These are phyloP conservation scores for Invenusta paracnida DNA, from an alignment of 2,888 invertebrate species.

Conservation along the genomic window DNA sequence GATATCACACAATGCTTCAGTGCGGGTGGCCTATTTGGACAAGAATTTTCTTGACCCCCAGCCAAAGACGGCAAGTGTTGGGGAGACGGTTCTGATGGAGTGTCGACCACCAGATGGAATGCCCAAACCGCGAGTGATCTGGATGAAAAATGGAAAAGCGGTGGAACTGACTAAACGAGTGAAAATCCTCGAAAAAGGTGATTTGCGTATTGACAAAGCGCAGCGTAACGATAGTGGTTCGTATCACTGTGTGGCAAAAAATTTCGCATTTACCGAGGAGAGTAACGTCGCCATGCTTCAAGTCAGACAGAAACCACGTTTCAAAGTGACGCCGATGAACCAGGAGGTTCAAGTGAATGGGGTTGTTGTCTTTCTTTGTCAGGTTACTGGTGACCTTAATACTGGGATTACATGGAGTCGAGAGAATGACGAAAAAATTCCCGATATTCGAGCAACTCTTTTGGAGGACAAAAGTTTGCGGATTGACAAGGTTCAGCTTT, in stretches of 20 bases:
- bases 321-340: constrained; percentile 33
- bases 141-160: constrained; percentile 12
- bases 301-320: constrained; percentile 40
- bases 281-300: constrained; percentile 25
- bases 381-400: constrained; percentile 40
- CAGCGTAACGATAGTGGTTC: constrained; percentile 35
- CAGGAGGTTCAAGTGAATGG: constrained; percentile 38
- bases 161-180: constrained; percentile 20
- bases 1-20: constrained; percentile 35
- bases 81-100: constrained; percentile 41
- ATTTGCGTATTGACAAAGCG: constrained; percentile 39
- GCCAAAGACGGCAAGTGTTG: constrained; percentile 35
- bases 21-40: constrained; percentile 38
- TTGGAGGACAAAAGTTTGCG: constrained; percentile 33
- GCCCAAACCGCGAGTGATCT: constrained; percentile 35
- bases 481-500: constrained; percentile 39
- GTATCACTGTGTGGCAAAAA: constrained; percentile 39
- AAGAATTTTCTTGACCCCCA: constrained; percentile 36
- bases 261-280: constrained; percentile 35
- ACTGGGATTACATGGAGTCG: constrained; percentile 39
- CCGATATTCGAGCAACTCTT: background rate
- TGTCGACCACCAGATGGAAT: constrained; percentile 38
- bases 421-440: constrained; percentile 38
- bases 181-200: constrained; percentile 27
- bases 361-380: constrained; percentile 41